Percentiles rank a stretch among this genome's conserved stretches.
Conservation (phyloP, 1,140 invertebrate genomes). For the Aphelinus atriplicis region DNA sequence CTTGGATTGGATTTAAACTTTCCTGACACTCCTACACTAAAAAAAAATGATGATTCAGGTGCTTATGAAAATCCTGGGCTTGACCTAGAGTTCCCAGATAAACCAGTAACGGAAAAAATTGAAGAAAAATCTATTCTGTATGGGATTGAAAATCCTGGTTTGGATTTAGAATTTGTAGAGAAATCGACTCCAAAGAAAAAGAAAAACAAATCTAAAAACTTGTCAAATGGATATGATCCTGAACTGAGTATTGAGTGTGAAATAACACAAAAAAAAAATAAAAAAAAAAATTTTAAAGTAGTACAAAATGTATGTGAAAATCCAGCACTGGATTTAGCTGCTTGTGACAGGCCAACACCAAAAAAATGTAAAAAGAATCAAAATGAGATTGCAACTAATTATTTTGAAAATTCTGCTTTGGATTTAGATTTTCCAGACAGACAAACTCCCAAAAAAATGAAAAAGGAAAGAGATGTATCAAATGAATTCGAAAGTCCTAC, state of each 20-base stretch:
- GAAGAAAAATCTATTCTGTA: slow-evolving; percentile 28
- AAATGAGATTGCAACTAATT: not conserved
- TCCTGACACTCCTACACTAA: not conserved
- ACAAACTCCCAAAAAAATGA: slow-evolving; percentile 4
- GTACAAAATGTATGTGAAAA: slow-evolving; percentile 24
- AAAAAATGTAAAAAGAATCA: slow-evolving; percentile 29
- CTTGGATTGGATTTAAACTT: slow-evolving; percentile 48
- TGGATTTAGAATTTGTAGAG: slow-evolving; percentile 13
- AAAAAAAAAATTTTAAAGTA: too few species aligned
- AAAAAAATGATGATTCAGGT: slow-evolving; percentile 10
- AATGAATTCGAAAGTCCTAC: slow-evolving; percentile 16
- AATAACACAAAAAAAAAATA: too few species aligned
- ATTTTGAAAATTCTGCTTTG: slow-evolving; percentile 12
- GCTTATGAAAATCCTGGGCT: slow-evolving; percentile 25
- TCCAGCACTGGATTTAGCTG: slow-evolving; percentile 21
- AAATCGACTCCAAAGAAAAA: slow-evolving; percentile 31
- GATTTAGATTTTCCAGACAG: slow-evolving; percentile 1
- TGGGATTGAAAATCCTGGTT: slow-evolving; percentile 21
- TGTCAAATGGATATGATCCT: not conserved
- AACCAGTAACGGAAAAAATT: slow-evolving; percentile 28
- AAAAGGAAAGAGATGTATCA: not conserved
- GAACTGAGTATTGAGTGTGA: too few species aligned
- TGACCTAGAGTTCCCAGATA: slow-evolving; percentile 10
- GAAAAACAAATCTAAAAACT: slow-evolving; percentile 16
- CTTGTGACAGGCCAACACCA: not conserved